A percentile compares a stretch with the other conserved stretches of the same genome.
Evolutionary conservation across 2,113 vertebrate genomes (phyloP).

Genomic region (Leucosticte australis): DNA sequence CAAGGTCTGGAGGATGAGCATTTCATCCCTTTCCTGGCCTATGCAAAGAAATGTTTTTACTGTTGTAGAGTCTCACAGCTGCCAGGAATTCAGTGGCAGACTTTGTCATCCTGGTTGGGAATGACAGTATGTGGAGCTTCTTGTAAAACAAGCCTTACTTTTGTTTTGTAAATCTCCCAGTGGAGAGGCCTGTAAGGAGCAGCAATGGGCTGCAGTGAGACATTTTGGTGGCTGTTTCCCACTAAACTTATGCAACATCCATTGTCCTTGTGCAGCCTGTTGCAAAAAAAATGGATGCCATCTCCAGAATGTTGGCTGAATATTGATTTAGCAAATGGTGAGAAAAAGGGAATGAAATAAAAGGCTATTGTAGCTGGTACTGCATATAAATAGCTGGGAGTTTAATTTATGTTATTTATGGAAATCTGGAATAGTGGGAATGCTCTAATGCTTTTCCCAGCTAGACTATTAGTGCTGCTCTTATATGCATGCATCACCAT

Average conservation of each 20-base stretch:
- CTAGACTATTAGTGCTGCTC: conserved; percentile 21
- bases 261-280: conserved; percentile 57
- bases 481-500: conserved; percentile 1
- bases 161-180: conserved; percentile 17
- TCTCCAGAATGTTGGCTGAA: conserved; percentile 44
- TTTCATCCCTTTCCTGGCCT: background rate
- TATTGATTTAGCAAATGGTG: conserved; percentile 46
- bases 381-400: conserved; percentile 29
- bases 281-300: conserved; percentile 46
- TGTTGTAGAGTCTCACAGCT: background rate
- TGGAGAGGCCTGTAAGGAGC: background rate
- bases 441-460: conserved; percentile 50
- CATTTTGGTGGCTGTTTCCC: background rate
- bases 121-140: background rate
- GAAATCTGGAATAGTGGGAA: conserved; percentile 63
- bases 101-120: background rate
- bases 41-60: background rate
- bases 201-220: background rate
- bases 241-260: conserved; percentile 23
- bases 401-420: conserved; percentile 64
- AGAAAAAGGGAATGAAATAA: conserved; percentile 37
- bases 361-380: conserved; percentile 23
- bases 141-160: conserved; percentile 12
- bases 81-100: background rate
- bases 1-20: background rate